Conservation (phyloP, 1,140 invertebrate species). For the Euschistus heros region DNA sequence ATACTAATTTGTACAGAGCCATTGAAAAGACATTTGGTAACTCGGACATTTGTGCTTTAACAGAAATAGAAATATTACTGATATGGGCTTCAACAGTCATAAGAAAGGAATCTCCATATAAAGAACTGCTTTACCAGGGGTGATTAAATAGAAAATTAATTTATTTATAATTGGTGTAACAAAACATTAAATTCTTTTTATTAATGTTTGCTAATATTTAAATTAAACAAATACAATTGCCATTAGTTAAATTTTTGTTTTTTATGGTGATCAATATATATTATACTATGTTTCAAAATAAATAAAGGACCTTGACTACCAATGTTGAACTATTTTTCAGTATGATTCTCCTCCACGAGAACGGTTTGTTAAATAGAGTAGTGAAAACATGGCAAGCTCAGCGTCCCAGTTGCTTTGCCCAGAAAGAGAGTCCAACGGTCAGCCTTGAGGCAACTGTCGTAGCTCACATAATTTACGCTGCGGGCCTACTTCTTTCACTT, state of each 20-base stretch:
- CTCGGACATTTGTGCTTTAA: conserved; percentile 14
- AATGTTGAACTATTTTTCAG: not conserved
- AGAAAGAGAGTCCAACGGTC: not conserved
- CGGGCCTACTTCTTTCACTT: conserved; percentile 1
- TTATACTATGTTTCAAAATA: not conserved
- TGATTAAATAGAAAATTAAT: not conserved
- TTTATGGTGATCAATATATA: no score
- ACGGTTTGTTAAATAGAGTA: conserved; percentile 1
- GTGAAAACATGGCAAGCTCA: conserved; percentile 4
- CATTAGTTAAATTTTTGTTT: no score
- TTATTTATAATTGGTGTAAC: no score
- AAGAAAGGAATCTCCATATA: conserved; percentile 16
- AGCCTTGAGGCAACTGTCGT: not conserved
- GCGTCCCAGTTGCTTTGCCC: conserved; percentile 2
- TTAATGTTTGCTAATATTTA: no score
- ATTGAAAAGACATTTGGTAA: conserved; percentile 13
- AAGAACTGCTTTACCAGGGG: conserved; percentile 17
- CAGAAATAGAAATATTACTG: not conserved
- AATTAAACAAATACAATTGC: no score
- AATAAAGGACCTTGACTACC: not conserved
- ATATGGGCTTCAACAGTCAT: not conserved
- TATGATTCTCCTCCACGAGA: conserved; percentile 5
- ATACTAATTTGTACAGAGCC: conserved; percentile 7
- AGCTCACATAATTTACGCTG: not conserved
- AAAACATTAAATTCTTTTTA: no score